Percentiles rank a stretch among this genome's conserved stretches.
phyloP scores from a whole-genome alignment of 2,797 vertebrate genomes.

The Hafferia zeledoni region DNA sequence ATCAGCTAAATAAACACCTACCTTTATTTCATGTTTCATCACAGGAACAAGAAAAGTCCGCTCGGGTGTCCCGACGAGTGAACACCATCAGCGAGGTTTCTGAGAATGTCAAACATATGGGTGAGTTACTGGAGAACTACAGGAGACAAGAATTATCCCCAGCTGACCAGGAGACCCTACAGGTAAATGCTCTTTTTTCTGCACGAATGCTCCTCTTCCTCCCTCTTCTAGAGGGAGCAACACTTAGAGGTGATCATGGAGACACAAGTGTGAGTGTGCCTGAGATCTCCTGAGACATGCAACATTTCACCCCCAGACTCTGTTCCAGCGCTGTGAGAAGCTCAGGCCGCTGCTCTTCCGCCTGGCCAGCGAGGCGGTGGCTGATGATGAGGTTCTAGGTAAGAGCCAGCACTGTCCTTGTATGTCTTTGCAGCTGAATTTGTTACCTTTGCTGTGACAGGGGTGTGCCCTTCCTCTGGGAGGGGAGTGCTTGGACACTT shows the following conservation, averaged over 20 bases:
- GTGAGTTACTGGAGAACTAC: slow-evolving; percentile 74
- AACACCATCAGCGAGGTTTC: slow-evolving; percentile 82
- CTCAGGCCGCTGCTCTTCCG: slow-evolving; percentile 87
- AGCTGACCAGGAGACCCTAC: slow-evolving; percentile 73
- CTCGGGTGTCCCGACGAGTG: slow-evolving; percentile 79
- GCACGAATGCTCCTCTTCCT: neutral
- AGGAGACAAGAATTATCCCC: neutral
- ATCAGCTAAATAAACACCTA: neutral
- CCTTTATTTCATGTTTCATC: neutral
- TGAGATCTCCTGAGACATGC: neutral
- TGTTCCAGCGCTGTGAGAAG: slow-evolving; percentile 83
- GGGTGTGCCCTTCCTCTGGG: neutral
- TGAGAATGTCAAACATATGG: slow-evolving; percentile 74
- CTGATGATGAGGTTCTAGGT: slow-evolving; percentile 82
- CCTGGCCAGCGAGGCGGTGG: slow-evolving; percentile 84
- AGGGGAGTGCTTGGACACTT: neutral
- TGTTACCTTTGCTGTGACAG: neutral
- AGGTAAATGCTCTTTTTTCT: slow-evolving; percentile 69
- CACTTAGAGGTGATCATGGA: neutral
- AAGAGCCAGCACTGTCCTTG: neutral
- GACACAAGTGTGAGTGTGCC: neutral
- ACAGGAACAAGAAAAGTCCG: slow-evolving; percentile 88
- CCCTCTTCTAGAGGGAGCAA: neutral
- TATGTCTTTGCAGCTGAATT: neutral
- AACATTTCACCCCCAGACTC: slow-evolving; percentile 56